phyloP scores from a whole-genome alignment of 2,113 vertebrate genomes.

The Stomatorhinus ivindoensis region DNA sequence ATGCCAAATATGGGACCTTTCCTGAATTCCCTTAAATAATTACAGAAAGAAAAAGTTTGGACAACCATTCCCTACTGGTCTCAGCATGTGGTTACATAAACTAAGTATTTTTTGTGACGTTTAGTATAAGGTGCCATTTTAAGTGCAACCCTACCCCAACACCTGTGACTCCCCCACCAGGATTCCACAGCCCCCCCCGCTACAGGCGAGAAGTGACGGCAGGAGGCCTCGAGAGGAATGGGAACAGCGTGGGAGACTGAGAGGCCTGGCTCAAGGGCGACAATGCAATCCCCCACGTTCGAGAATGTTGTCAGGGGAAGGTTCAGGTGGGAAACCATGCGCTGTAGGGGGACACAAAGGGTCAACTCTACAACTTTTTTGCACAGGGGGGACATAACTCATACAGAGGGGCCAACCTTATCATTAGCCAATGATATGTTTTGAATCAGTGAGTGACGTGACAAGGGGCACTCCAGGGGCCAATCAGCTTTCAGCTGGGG shows the following conservation, averaged over 20 bases:
- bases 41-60: background rate
- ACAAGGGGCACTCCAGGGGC: background rate
- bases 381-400: background rate
- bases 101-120: background rate
- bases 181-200: background rate
- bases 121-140: background rate
- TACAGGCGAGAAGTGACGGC: background rate
- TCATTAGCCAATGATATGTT: background rate
- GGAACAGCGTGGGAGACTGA: background rate
- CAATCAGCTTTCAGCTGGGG: background rate
- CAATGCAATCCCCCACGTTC: background rate
- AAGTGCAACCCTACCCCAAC: background rate
- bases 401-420: background rate
- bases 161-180: background rate
- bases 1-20: background rate
- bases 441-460: background rate
- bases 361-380: background rate
- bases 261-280: background rate
- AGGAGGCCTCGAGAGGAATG: background rate
- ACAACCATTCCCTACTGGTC: background rate
- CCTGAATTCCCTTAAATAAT: background rate
- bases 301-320: background rate
- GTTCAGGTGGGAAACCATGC: background rate
- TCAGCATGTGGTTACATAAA: conserved; percentile 18
- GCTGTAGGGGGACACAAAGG: too few relatives aligned